phyloP scores from a whole-genome alignment of 2,113 vertebrate species.

The Ageneiosus marmoratus region DNA sequence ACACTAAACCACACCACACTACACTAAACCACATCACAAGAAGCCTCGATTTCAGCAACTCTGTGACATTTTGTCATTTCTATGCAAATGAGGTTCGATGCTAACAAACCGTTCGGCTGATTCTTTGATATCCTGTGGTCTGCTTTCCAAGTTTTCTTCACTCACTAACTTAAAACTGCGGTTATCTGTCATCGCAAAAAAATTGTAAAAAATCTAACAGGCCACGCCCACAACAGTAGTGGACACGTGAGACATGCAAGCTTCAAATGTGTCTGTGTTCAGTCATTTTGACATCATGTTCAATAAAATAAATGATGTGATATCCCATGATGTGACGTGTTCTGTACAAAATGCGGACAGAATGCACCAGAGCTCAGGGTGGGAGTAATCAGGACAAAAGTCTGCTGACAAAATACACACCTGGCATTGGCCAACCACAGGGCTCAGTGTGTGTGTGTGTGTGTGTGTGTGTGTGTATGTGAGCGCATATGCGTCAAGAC shows the following conservation, averaged over 20 bases:
- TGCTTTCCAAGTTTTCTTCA: background rate
- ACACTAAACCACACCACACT: background rate
- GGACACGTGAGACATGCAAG: background rate
- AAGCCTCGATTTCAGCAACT: background rate
- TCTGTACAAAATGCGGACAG: too few relatives aligned
- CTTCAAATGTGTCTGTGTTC: background rate
- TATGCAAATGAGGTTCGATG: background rate
- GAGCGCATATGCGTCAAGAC: conserved; percentile 39
- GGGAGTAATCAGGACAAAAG: conserved; percentile 25
- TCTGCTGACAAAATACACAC: conserved; percentile 21
- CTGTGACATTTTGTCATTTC: background rate
- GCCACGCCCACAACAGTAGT: background rate
- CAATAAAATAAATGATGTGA: too few relatives aligned
- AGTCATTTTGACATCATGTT: too few relatives aligned
- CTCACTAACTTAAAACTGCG: background rate
- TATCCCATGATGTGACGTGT: too few relatives aligned
- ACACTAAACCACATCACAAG: background rate
- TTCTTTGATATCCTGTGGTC: background rate
- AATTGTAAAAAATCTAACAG: background rate
- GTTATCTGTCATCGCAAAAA: background rate
- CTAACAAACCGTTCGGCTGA: background rate
- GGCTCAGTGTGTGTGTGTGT: conserved; percentile 27
- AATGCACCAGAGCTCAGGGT: background rate
- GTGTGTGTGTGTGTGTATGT: conserved; percentile 41
- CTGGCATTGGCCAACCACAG: conserved; percentile 12